A percentile compares a stretch with the other conserved stretches of the same genome.
Evolutionary conservation across 2,797 vertebrate species (phyloP).

Genomic region (Artibeus lituratus): DNA sequence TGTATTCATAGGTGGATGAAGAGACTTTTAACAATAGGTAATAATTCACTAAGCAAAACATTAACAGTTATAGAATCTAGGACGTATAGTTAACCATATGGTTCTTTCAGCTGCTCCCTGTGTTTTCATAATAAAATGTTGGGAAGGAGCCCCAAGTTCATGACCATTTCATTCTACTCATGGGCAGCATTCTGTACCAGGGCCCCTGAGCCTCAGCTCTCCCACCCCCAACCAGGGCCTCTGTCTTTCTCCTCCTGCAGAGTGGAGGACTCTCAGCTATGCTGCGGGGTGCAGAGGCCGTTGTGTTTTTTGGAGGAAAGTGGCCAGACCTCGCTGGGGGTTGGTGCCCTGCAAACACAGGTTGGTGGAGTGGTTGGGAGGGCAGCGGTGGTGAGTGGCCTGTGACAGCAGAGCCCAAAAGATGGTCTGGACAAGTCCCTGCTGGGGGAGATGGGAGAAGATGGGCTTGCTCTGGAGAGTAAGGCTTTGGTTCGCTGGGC

Average conservation of each 20-base stretch:
- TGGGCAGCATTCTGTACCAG: neutral
- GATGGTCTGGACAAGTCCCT: neutral
- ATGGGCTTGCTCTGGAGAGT: neutral
- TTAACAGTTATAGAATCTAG: neutral
- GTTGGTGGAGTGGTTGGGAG: neutral
- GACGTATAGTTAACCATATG: neutral
- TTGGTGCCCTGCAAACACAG: neutral
- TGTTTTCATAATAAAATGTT: conserved; percentile 4
- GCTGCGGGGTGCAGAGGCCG: neutral
- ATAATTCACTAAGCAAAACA: neutral
- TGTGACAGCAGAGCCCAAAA: neutral
- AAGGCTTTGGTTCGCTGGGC: neutral
- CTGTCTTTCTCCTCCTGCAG: neutral
- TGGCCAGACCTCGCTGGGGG: neutral
- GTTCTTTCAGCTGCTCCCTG: neutral
- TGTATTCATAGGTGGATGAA: neutral
- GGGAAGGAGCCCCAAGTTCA: neutral
- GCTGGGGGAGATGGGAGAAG: neutral
- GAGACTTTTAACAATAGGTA: neutral
- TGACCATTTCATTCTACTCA: neutral
- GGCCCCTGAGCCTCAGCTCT: neutral
- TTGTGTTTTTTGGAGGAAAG: neutral
- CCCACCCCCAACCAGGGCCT: too few relatives aligned
- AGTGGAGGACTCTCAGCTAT: neutral
- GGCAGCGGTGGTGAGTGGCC: neutral